A percentile compares a stretch with the other conserved stretches of the same genome.
These are phyloP conservation scores for Thamnophis sirtalis DNA, from an alignment of 2,113 vertebrate genomes.

Conservation along the genomic window DNA sequence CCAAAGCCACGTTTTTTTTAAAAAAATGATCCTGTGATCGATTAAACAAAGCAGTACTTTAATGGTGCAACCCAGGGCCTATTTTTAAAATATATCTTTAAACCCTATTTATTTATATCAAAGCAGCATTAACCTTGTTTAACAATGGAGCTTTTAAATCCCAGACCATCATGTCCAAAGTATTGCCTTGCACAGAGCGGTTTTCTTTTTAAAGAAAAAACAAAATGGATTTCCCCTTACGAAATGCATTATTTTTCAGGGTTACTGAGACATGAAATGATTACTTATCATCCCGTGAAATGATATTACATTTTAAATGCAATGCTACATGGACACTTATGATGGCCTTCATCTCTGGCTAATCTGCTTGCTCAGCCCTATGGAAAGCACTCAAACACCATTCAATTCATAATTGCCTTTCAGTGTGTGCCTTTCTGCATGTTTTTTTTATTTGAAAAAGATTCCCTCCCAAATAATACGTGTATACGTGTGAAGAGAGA, in stretches of 20 bases:
- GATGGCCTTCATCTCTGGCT: slow-evolving; percentile 52
- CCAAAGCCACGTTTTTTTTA: slow-evolving; percentile 18
- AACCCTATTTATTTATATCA: slow-evolving; percentile 36
- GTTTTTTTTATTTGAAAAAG: slow-evolving; percentile 54
- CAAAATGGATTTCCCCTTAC: too few relatives aligned
- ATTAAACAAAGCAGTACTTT: slow-evolving; percentile 32
- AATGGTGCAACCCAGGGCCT: slow-evolving; percentile 50
- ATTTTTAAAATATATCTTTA: slow-evolving; percentile 35
- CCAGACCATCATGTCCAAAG: slow-evolving; percentile 42
- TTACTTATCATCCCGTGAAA: slow-evolving; percentile 60
- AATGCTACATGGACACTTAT: slow-evolving; percentile 49
- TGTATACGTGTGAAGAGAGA: background rate
- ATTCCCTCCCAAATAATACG: slow-evolving; percentile 44
- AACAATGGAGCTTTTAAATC: slow-evolving; percentile 42
- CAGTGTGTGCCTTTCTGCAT: slow-evolving; percentile 47
- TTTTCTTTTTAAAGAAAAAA: slow-evolving; percentile 20
- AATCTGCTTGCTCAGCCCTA: slow-evolving; percentile 60
- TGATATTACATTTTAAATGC: slow-evolving; percentile 62
- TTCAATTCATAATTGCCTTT: slow-evolving; percentile 64
- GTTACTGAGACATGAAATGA: slow-evolving; percentile 61
- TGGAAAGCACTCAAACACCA: slow-evolving; percentile 56
- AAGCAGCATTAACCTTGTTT: slow-evolving; percentile 60
- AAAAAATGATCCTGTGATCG: slow-evolving; percentile 35
- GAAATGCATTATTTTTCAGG: slow-evolving; percentile 46
- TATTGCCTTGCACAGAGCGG: slow-evolving; percentile 51